A percentile compares a stretch with the other conserved stretches of the same genome.
Conservation (phyloP, 2,888 invertebrate species). For the Diploptera punctata region DNA sequence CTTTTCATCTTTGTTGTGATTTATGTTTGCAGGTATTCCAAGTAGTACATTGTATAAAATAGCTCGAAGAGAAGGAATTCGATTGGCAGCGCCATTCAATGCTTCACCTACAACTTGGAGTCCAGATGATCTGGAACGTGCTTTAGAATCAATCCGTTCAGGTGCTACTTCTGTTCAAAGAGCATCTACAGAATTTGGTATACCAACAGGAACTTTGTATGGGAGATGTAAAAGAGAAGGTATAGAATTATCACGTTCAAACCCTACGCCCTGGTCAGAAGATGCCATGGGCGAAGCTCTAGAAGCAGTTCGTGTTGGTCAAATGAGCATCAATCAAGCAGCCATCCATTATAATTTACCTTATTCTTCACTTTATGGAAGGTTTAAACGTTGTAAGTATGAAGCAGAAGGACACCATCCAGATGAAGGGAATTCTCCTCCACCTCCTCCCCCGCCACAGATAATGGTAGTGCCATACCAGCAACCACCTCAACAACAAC, state of each 20-base stretch:
- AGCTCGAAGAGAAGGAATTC: slow-evolving; percentile 87
- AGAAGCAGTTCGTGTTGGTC: slow-evolving; percentile 85
- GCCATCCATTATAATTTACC: slow-evolving; percentile 91
- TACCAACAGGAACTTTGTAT: slow-evolving; percentile 87
- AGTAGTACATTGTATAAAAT: slow-evolving; percentile 93
- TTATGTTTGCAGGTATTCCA: slow-evolving; percentile 69
- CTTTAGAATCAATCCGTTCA: slow-evolving; percentile 80
- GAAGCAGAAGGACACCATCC: slow-evolving; percentile 60
- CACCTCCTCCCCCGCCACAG: slow-evolving; percentile 38
- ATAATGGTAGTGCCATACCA: slow-evolving; percentile 43
- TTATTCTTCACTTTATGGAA: slow-evolving; percentile 87
- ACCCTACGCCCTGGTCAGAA: slow-evolving; percentile 95
- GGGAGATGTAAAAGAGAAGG: slow-evolving; percentile 90
- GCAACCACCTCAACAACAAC: slow-evolving; percentile 37
- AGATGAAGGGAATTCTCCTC: slow-evolving; percentile 32
- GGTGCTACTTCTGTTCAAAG: slow-evolving; percentile 85
- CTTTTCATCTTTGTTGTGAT: neutral
- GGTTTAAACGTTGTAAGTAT: slow-evolving; percentile 87
- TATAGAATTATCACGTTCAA: slow-evolving; percentile 85
- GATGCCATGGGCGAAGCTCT: slow-evolving; percentile 91
- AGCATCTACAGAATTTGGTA: slow-evolving; percentile 85
- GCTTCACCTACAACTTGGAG: slow-evolving; percentile 90
- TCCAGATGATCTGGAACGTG: slow-evolving; percentile 81
- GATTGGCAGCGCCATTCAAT: slow-evolving; percentile 88
- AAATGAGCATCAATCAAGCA: slow-evolving; percentile 93